These are phyloP conservation scores for Cataglyphis livida DNA, from an alignment of 2,888 invertebrate species.

Conservation along the genomic window DNA sequence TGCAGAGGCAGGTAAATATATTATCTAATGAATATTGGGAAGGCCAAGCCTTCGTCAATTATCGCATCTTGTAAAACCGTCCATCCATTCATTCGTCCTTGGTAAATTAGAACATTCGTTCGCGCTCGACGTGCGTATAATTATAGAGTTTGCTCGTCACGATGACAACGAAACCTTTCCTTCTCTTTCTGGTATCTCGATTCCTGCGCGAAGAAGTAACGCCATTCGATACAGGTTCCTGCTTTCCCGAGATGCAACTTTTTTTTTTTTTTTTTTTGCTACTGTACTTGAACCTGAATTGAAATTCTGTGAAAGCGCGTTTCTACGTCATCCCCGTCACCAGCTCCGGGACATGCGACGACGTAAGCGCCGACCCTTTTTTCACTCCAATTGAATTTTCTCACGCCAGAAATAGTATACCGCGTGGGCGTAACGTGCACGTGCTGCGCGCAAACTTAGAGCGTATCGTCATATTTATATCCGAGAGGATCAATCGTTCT, in stretches of 20 bases:
- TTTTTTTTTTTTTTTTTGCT: background rate
- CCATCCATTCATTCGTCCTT: slow-evolving; percentile 71
- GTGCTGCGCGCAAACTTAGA: slow-evolving; percentile 48
- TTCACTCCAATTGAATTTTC: slow-evolving; percentile 36
- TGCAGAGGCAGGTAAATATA: background rate
- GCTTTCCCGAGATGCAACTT: slow-evolving; percentile 51
- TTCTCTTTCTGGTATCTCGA: slow-evolving; percentile 69
- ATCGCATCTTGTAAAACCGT: slow-evolving; percentile 57
- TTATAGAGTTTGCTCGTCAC: slow-evolving; percentile 62
- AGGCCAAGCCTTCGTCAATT: slow-evolving; percentile 55
- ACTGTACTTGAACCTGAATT: slow-evolving; percentile 40
- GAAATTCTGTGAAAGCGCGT: slow-evolving; percentile 42
- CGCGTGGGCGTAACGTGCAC: slow-evolving; percentile 46
- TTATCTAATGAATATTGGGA: background rate
- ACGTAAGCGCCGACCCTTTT: slow-evolving; percentile 45
- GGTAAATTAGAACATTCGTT: slow-evolving; percentile 80
- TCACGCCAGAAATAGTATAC: slow-evolving; percentile 39
- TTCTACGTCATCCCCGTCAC: background rate
- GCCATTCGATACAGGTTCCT: slow-evolving; percentile 56
- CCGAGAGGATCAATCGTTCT: slow-evolving; percentile 46
- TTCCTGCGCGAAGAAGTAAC: slow-evolving; percentile 34
- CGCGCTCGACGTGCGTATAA: slow-evolving; percentile 65
- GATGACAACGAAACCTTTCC: slow-evolving; percentile 61
- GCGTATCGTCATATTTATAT: slow-evolving; percentile 34
- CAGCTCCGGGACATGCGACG: background rate